Percentiles rank a stretch among this genome's conserved stretches.
Evolutionary conservation across 2,888 invertebrate species (phyloP).

Genomic region (Hirtodrosophila alboralis): DNA sequence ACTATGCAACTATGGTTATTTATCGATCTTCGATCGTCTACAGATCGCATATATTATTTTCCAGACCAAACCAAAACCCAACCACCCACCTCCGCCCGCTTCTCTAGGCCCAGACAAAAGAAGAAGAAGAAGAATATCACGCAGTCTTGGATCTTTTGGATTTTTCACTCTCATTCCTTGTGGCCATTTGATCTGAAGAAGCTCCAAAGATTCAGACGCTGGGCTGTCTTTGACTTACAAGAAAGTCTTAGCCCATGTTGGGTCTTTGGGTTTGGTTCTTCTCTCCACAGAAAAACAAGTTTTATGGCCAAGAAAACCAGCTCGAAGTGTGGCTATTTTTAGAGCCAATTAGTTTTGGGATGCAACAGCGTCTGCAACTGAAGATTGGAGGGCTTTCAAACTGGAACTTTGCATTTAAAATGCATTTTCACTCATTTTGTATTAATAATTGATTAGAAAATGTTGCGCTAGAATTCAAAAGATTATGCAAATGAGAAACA

Average conservation of each 20-base stretch:
- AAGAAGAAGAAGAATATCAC: no score
- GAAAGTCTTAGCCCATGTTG: constrained; percentile 16
- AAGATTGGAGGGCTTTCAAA: not conserved
- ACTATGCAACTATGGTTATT: constrained; percentile 48
- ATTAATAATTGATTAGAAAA: constrained; percentile 64
- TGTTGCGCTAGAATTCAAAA: constrained; percentile 25
- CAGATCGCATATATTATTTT: constrained; percentile 42
- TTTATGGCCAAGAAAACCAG: constrained; percentile 47
- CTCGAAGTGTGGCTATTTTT: constrained; percentile 65
- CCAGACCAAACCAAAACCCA: constrained; percentile 18
- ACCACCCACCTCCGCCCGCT: constrained; percentile 10
- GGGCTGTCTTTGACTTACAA: not conserved
- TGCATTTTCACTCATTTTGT: constrained; percentile 58
- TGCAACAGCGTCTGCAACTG: constrained; percentile 28
- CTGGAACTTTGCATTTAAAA: constrained; percentile 21
- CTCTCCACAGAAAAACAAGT: constrained; percentile 61
- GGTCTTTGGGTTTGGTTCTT: constrained; percentile 41
- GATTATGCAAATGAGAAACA: constrained; percentile 54
- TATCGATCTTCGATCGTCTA: constrained; percentile 29
- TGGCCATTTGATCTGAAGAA: constrained; percentile 46
- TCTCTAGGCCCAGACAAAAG: constrained; percentile 1
- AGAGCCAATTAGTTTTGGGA: constrained; percentile 68
- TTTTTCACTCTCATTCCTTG: constrained; percentile 67
- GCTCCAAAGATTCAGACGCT: no score
- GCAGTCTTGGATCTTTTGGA: constrained; percentile 6